Evolutionary conservation across 2,797 vertebrate species (phyloP), one percentile per base, ranked within the genome.

Genomic region (Scomberomorus guttatus): DNA sequence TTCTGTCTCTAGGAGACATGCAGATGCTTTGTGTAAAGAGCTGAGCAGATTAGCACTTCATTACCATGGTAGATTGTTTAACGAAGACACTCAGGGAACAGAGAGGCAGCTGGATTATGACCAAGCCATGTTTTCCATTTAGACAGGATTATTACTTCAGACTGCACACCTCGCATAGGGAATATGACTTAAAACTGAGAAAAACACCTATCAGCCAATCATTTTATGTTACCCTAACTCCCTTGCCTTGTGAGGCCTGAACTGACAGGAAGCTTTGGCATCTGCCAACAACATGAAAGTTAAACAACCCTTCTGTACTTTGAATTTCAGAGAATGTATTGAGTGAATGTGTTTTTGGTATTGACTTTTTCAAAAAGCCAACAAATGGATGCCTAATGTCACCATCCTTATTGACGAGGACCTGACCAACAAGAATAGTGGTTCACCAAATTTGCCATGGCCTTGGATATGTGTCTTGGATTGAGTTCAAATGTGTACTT

Each of bases 121-220:
- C 88, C 89, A 87, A 90, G 86, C 88, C 91, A 90, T 91, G 92
- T 91, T 92, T 94, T 93, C 87, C 85, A 92, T 94, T 92, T 93
- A 90, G 86, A 84, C 83, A 90, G 91, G 92, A 94, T 94, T 93
- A 94, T 89, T 88, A 88, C 87, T 88, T 91, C 75, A 90, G 86
- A 82, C 85, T 88, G 89, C 89, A 90, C 73, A 89, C 86, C 76
- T 91, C 73, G 54, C 82, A 70, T 37, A 66, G 90, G 89, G 92
- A 92, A 92, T 90, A 90, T 86, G 85, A 91, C 83, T 92, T 90
- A 90, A 92, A 92, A 90, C 70, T 55, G 72, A 81, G 61, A 65
- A 89, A 91, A 90, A 90, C 86, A 89, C 86, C 72, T 74, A 90
- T 85, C 77, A 85, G 67, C 85, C 85, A 89, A 87, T 77, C 75